Base-by-base conservation (phyloP, 2,888 invertebrate genomes). In the Saturnia japonica region DNA sequence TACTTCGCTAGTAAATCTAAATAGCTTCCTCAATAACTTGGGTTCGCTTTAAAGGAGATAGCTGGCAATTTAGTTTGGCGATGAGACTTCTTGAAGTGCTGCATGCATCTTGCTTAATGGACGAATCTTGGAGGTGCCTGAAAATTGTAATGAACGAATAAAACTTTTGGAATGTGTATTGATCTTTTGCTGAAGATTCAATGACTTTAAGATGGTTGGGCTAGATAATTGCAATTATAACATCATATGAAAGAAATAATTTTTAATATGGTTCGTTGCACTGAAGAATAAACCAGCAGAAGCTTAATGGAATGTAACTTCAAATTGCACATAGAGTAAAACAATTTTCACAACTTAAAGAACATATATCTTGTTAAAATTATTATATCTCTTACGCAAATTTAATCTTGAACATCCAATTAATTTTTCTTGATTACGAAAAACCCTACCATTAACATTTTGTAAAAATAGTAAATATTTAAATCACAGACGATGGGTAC, bases 401-500 rank as follows among this genome's bases (percentile, higher is more conserved):
- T 51, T n/a, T 1, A 51, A 19, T n/a, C 1, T 51, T 19, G 19
- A 19, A 51, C 4, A 51, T 16, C 51, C 51, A 19, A 4, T 16
- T 51, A n/a, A n/a, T n/a, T 9, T 51, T n/a, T 51, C 16, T 16
- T 47, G 45, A 14, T 3, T 47, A 19, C 19, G 8, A 16, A 47
- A n/a, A 54, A 54, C 19, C 22, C n/a, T n/a, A 3, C 9, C 11
- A 54, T 22, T 11, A n/a, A 8, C n/a, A 54, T 54, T 54, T 54
- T n/a, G 8, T 54, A n/a, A 54, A 54, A 54, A 54, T 54, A 60
- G 3, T 25, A 3, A 28, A 60, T 60, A 28, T 28, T 60, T 60
- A 1, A 60, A 22, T 84, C 80, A 3, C 83, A 94, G 95, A 95
- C 76, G 94, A 95, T 75, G 97, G 96, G 7, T 95, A 95, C 70